Evolutionary conservation across 2,113 vertebrate genomes (phyloP), one percentile per base, ranked within the genome.

Genomic region (Chaetodon trifascialis): DNA sequence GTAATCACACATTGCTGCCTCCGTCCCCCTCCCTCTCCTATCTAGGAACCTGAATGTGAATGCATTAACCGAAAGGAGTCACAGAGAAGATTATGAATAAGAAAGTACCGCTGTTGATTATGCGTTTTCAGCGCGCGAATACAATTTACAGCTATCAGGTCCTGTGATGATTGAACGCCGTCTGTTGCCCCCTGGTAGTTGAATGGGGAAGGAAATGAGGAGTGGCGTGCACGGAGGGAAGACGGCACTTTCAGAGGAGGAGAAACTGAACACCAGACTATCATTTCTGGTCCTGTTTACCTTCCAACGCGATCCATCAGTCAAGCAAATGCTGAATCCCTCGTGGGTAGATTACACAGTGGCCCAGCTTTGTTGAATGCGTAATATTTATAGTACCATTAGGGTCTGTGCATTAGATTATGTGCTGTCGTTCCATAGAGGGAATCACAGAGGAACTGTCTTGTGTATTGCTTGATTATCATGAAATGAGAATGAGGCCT

Each of bases 91-190:
- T 93, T 92, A 92, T 91, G 88, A 91, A 90, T 88, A 93, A 88
- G 82, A 89, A 92, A 86, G 87, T 78, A 84, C 84, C 70, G 75
- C 86, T 81, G 87, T 93, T 89, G 90, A 93, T 92, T 93, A 91
- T 93, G 91, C 89, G 82, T 91, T 93, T 93, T 89, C 80, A 15
- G 74, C 16, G 68, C 60, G 46, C 64, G 34, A 90, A 93, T 91
- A 88, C 88, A 93, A 89, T 92, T 92, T 89, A 87, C 91, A 91
- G 88, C 91, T 87, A 91, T 91, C 86, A 88, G 84, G 89, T 80
- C 86, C 86, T 89, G 83, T 82, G 89, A 86, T 93, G 92, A 93
- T 92, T 92, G 90, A 91, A 90, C 73, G 83, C 86, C 59, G 80
- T 88, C 80, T 87, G 89, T 90, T 87, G 82, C 86, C 89, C 87